Conservation (phyloP, 1,140 invertebrate species). For the Ruditapes philippinarum region DNA sequence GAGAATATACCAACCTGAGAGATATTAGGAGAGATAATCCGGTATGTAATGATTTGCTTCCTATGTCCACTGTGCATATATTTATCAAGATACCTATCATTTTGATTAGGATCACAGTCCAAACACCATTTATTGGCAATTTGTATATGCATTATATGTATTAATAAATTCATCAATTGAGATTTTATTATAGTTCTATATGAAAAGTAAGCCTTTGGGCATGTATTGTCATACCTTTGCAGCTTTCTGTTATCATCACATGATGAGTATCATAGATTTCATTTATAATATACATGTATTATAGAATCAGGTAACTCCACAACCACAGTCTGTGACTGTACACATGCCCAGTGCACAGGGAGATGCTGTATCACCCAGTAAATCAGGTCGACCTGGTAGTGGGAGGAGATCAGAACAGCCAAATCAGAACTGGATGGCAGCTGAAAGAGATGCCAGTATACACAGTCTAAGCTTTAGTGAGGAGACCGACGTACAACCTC, state of each 20-base stretch:
- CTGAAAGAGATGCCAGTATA: conserved; percentile 48
- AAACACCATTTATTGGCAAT: no score
- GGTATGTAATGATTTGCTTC: conserved; percentile 13
- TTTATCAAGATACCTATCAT: no score
- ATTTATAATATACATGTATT: no score
- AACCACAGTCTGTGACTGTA: conserved; percentile 52
- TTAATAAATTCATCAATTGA: no score
- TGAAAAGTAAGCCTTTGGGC: no score
- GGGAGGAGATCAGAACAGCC: conserved; percentile 47
- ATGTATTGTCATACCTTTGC: no score
- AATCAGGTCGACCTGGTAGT: not conserved
- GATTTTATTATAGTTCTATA: no score
- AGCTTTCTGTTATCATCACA: no score
- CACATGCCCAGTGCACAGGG: conserved; percentile 36
- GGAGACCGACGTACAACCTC: conserved; percentile 38
- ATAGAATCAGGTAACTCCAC: not conserved
- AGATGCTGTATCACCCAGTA: conserved; percentile 22
- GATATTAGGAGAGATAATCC: conserved; percentile 30
- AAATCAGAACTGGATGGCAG: conserved; percentile 30
- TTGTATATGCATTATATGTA: no score
- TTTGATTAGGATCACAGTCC: no score
- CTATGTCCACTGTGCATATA: no score
- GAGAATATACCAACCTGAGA: conserved; percentile 53
- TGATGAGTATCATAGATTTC: no score
- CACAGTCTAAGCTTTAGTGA: conserved; percentile 64